Evolutionary conservation across 2,888 invertebrate species (phyloP), one percentile per base, ranked within the genome.

Genomic region (Pandemis cinnamomeana): DNA sequence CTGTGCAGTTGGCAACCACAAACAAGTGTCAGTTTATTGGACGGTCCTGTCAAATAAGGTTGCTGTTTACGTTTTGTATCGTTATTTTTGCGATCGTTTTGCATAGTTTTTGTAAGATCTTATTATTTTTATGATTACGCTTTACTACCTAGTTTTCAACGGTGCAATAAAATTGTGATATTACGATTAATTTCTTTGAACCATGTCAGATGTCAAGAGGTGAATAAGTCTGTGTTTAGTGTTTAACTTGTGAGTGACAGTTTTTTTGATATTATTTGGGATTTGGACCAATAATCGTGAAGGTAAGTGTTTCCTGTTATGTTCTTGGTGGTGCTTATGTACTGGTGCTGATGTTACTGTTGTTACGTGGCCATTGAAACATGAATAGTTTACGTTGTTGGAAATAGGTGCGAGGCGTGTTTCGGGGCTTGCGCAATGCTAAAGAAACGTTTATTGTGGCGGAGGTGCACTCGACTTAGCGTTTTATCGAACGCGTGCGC

Each of bases 131-230:
- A 90, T 90, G 87, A 85, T 86, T 86, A 83, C 85, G 83, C 84
- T 90, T 91, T 92, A 88, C 84, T 84, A 83, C 80, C 80, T 86
- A 81, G 82, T 82, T 85, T 88, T 84, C 82, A 83, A 74, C 85
- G 84, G 89, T 91, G 89, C 85, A 86, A 86, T 85, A 86, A 85
- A 86, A 85, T 87, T 84, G 90, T 90, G 89, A 80, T 86, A 82
- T 81, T 87, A 83, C 80, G 78, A 79, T 84, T 81, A 79, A 82
- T 85, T 86, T 84, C 77, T 82, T 82, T 86, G 84, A 89, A 86
- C 85, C 86, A 92, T 93, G 92, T 92, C 91, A 92, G 91, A 93
- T 93, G 93, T 93, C 92, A 93, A 92, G 91, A 93, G 92, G 93
- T 94, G 93, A 92, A 89, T 89, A 90, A 83, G 77, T 80, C 82